Evolutionary conservation across 2,113 vertebrate species (phyloP), one percentile per base, ranked within the genome.

Genomic region (Scomber colias): DNA sequence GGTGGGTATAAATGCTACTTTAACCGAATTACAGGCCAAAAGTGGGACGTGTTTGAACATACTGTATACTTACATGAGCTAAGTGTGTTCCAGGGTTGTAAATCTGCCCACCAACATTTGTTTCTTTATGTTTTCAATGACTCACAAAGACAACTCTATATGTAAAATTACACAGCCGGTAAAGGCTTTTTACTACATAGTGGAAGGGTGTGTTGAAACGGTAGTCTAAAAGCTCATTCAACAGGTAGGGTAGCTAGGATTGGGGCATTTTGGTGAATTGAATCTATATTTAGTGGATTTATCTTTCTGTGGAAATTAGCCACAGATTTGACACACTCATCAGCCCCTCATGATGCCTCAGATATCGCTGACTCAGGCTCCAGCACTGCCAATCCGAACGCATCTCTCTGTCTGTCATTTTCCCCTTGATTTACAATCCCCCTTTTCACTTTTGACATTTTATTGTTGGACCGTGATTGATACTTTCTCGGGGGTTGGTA

Each of bases 11-110:
- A 71, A 75, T 51, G n/a, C 83, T 55, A 4, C 40, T 63, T 17
- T 16, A 30, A 50, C 50, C 19, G 2, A 53, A 87, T 86, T 82
- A 86, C 59, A 82, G 71, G 35, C 21, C 80, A 19, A 48, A 65
- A 48, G 35, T 46, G 30, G 53, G 27, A 3, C 60, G 19, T 51
- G 40, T 75, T 75, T 80, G 50, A 67, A 74, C 30, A 30, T 10
- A n/a, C 3, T 55, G 59, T 62, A 17, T 68, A 68, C 57, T 57
- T 68, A 77, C 48, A 15, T 40, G 44, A 68, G 53, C 27, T 55
- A 16, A 75, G n/a, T 24, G 35, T 50, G 51, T 65, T 71, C 19
- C 15, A 30, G 35, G 45, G 46, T 50, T 51, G 50, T 81, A 75
- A 81, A 78, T 81, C 40, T 14, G 2, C 48, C 35, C 61, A 35